Conservation (phyloP, 2,888 invertebrate genomes). For the Choreutis nemorana region DNA sequence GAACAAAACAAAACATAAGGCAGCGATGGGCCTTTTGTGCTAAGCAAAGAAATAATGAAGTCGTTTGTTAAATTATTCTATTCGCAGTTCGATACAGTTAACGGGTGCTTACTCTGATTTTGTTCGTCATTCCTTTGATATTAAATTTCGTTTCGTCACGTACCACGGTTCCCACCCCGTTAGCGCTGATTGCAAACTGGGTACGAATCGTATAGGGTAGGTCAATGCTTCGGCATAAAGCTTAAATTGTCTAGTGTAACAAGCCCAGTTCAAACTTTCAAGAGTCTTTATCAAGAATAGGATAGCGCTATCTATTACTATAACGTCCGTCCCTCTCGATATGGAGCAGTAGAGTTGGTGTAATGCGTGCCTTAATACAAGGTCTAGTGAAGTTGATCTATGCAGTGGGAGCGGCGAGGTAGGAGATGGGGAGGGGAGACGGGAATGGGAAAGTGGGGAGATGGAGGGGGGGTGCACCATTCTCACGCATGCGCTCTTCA, state of each 20-base stretch:
- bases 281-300: no score
- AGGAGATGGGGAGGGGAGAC: slow-evolving; percentile 25
- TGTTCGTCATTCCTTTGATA: slow-evolving; percentile 23
- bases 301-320: no score
- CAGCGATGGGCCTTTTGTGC: no score
- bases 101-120: slow-evolving; percentile 18
- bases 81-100: slow-evolving; percentile 10
- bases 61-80: slow-evolving; percentile 12
- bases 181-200: slow-evolving; percentile 12
- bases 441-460: no score
- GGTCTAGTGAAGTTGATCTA: slow-evolving; percentile 20
- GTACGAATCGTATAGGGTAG: slow-evolving; percentile 2
- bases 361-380: slow-evolving; percentile 13
- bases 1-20: no score
- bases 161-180: slow-evolving; percentile 19
- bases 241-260: no score
- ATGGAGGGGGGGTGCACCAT: slow-evolving; percentile 28
- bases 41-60: slow-evolving; percentile 11
- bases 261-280: no score
- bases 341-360: slow-evolving; percentile 13
- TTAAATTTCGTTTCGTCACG: slow-evolving; percentile 31
- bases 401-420: slow-evolving; percentile 25
- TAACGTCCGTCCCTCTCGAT: no score
- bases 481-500: slow-evolving; percentile 41
- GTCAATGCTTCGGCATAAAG: no score